Evolutionary conservation across 2,888 invertebrate genomes (phyloP).

Genomic region (Caenorhabditis auriculariae): DNA sequence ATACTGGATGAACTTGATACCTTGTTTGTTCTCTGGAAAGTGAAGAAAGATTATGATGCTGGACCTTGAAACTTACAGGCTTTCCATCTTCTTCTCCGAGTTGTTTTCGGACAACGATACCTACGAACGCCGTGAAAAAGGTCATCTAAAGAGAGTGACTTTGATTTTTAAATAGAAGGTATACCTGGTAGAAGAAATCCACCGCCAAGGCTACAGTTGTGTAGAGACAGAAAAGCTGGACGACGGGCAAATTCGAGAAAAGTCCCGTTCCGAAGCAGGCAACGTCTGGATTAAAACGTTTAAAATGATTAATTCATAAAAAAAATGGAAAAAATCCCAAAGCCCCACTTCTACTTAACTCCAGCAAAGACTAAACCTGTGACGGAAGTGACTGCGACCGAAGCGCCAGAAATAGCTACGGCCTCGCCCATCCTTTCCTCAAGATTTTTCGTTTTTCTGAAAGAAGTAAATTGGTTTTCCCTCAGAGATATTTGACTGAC

Average conservation of each 20-base stretch:
- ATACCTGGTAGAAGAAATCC: slow-evolving; percentile 58
- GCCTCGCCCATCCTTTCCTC: slow-evolving; percentile 44
- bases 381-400: slow-evolving; percentile 47
- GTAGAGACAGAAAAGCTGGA: slow-evolving; percentile 58
- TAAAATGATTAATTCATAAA: no score
- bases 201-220: slow-evolving; percentile 55
- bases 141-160: slow-evolving; percentile 38
- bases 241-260: slow-evolving; percentile 60
- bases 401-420: slow-evolving; percentile 45
- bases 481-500: no score
- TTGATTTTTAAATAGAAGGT: neutral
- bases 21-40: neutral
- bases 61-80: neutral
- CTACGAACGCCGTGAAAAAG: slow-evolving; percentile 55
- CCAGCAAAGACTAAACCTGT: slow-evolving; percentile 8
- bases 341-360: neutral
- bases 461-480: no score
- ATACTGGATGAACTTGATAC: neutral
- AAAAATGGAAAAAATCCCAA: no score
- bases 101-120: slow-evolving; percentile 43
- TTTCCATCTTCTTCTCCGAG: slow-evolving; percentile 35
- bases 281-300: slow-evolving; percentile 45
- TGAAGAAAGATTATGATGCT: neutral
- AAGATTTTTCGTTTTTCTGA: slow-evolving; percentile 36
- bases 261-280: slow-evolving; percentile 60